A percentile compares a stretch with the other conserved stretches of the same genome.
phyloP scores from a whole-genome alignment of 2,797 vertebrate genomes.

The Sciurus carolinensis region DNA sequence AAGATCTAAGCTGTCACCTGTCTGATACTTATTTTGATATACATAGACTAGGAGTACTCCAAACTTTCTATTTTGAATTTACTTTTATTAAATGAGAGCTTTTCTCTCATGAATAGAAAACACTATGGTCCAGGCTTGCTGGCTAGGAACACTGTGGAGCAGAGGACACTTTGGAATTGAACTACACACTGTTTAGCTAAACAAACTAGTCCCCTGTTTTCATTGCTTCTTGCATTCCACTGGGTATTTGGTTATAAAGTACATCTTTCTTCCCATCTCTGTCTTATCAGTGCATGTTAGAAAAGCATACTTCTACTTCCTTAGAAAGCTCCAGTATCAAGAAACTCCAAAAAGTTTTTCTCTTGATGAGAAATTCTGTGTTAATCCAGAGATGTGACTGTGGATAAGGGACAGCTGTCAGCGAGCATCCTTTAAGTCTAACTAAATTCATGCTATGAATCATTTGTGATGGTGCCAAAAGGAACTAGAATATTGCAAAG shows the following conservation, averaged over 20 bases:
- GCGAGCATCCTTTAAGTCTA: not conserved
- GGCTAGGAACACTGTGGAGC: not conserved
- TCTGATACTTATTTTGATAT: not conserved
- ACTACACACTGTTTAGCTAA: not conserved
- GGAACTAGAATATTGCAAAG: not conserved
- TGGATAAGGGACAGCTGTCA: constrained; percentile 13
- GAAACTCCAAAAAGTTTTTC: constrained; percentile 13
- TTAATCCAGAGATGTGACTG: not conserved
- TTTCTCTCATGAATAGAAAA: not conserved
- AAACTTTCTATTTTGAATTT: not conserved
- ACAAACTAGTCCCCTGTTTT: not conserved
- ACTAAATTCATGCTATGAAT: not conserved
- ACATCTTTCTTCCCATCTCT: not conserved
- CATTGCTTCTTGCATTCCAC: not conserved
- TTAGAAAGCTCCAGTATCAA: not conserved
- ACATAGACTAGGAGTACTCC: not conserved
- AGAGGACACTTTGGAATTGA: not conserved
- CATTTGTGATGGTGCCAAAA: not conserved
- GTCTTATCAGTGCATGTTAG: not conserved
- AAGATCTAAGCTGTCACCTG: not conserved
- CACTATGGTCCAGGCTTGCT: not conserved
- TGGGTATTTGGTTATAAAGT: not conserved
- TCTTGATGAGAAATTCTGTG: constrained; percentile 4
- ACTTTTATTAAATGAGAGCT: not conserved
- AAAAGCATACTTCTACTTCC: constrained; percentile 25